A percentile compares a stretch with the other conserved stretches of the same genome.
Conservation (phyloP, 2,113 vertebrate species). For the Mustelus asterias region DNA sequence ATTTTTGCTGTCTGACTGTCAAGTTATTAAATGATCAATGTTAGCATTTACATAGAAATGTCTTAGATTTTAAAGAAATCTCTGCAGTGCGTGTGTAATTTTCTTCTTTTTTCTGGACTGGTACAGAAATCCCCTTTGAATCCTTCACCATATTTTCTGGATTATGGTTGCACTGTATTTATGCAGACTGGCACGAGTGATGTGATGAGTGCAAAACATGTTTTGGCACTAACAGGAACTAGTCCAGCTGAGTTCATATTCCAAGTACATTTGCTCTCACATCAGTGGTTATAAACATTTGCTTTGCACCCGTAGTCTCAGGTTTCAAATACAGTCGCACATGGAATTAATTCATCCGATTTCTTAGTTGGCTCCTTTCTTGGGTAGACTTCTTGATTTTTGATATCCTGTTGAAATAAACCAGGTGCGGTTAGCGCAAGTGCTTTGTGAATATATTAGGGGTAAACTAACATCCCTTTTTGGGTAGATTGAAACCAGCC, state of each 20-base stretch:
- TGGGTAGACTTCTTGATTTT: not conserved
- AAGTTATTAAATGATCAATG: not conserved
- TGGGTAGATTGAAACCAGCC: not conserved
- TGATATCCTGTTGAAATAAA: not conserved
- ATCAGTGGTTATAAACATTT: constrained; percentile 32
- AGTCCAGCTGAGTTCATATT: not conserved
- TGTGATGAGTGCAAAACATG: not conserved
- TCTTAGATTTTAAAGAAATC: not conserved
- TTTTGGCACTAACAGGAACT: not conserved
- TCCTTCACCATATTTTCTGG: not conserved
- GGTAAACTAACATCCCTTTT: not conserved
- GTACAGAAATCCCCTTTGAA: not conserved
- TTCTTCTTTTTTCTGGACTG: not conserved
- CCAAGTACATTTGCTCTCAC: not conserved
- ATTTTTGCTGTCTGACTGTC: not conserved
- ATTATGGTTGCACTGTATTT: not conserved
- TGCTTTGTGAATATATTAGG: not conserved
- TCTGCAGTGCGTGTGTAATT: not conserved
- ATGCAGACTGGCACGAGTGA: not conserved
- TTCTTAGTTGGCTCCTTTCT: not conserved
- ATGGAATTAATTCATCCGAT: not conserved
- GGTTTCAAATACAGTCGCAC: not conserved
- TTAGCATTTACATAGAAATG: not conserved
- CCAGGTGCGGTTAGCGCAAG: not conserved
- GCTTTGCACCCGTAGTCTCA: not conserved